Percentiles rank a stretch among this genome's conserved stretches.
These are phyloP conservation scores for Anhinga rufa DNA, from an alignment of 2,113 vertebrate genomes.

Conservation along the genomic window DNA sequence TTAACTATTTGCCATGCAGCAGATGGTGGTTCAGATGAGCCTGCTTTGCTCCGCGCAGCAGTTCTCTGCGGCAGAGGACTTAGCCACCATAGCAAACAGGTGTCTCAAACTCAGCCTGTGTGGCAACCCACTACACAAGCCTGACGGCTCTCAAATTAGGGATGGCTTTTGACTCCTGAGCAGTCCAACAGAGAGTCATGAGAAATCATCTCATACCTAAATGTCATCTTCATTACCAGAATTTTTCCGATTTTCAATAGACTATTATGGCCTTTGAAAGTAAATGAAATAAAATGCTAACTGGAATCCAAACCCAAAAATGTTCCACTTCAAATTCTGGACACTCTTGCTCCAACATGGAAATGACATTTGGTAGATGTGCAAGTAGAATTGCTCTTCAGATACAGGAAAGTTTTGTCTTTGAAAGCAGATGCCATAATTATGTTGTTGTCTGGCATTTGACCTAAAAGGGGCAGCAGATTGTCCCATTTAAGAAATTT, in stretches of 20 bases:
- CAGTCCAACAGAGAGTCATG: background rate
- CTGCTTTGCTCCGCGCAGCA: background rate
- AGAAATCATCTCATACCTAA: background rate
- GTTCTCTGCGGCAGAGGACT: background rate
- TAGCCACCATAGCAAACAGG: background rate
- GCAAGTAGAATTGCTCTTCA: background rate
- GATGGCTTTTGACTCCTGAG: background rate
- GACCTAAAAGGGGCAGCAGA: conserved; percentile 6
- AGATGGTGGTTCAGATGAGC: background rate
- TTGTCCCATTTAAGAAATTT: background rate
- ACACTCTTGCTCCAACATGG: background rate
- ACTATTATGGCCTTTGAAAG: background rate
- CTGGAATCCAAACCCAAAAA: background rate
- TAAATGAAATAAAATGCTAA: background rate
- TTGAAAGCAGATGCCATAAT: background rate
- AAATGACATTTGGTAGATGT: background rate
- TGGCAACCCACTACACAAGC: background rate
- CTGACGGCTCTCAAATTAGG: background rate
- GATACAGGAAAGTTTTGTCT: background rate
- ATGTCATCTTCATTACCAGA: background rate
- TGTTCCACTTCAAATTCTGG: background rate
- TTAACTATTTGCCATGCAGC: background rate
- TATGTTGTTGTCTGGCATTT: background rate
- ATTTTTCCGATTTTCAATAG: background rate
- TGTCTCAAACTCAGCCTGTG: background rate